Percentiles rank a stretch among this genome's conserved stretches.
These are phyloP conservation scores for Trisateles emortualis DNA, from an alignment of 2,888 invertebrate species.

Conservation along the genomic window DNA sequence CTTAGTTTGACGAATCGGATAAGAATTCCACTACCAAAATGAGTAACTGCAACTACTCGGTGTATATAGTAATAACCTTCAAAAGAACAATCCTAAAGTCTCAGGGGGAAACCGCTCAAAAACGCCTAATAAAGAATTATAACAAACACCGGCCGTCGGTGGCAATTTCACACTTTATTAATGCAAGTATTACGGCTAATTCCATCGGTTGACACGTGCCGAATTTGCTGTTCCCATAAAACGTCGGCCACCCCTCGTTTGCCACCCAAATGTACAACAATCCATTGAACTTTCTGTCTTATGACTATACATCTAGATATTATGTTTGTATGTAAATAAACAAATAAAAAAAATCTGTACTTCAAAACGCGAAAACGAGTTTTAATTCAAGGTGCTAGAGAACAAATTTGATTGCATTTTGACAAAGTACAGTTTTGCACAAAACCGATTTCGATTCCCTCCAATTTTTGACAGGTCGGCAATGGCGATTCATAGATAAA, in stretches of 20 bases:
- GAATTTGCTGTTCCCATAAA: constrained; percentile 84
- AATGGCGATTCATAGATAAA: constrained; percentile 76
- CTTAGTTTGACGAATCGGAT: constrained; percentile 29
- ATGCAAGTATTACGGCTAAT: constrained; percentile 86
- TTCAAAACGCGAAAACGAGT: constrained; percentile 56
- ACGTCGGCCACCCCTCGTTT: constrained; percentile 61
- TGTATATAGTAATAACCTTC: constrained; percentile 44
- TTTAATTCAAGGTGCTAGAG: constrained; percentile 56
- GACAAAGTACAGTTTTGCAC: constrained; percentile 53
- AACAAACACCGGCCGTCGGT: constrained; percentile 78
- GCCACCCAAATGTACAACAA: constrained; percentile 43
- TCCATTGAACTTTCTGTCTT: constrained; percentile 63
- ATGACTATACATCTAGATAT: constrained; percentile 46
- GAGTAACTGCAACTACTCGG: background rate
- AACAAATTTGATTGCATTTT: constrained; percentile 49
- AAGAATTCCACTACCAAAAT: constrained; percentile 11
- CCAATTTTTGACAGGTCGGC: constrained; percentile 71
- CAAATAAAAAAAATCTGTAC: constrained; percentile 27
- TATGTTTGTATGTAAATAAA: constrained; percentile 39
- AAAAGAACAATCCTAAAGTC: constrained; percentile 64
- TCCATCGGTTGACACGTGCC: constrained; percentile 84
- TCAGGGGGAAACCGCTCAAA: constrained; percentile 57
- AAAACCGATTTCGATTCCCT: constrained; percentile 66
- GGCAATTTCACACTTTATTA: constrained; percentile 87
- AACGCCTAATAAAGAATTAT: constrained; percentile 80